Percentiles rank a stretch among this genome's conserved stretches.
Conservation (phyloP, 2,113 vertebrate species). For the Cnemophilus loriae region DNA sequence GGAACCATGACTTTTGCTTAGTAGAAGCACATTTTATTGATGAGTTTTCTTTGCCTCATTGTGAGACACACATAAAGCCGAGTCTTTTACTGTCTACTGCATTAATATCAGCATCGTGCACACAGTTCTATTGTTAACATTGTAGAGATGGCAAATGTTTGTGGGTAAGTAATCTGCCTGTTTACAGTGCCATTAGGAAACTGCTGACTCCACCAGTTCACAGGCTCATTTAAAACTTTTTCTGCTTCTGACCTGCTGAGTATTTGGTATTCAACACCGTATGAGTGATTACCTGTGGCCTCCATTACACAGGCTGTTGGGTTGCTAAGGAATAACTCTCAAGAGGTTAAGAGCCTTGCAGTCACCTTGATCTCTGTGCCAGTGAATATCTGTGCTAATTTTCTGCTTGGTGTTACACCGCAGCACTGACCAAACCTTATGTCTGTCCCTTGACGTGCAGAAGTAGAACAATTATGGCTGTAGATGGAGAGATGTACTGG, state of each 20-base stretch:
- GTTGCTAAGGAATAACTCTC: slow-evolving; percentile 22
- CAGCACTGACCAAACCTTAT: background rate
- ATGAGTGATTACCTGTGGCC: background rate
- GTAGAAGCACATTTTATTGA: background rate
- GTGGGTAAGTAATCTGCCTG: background rate
- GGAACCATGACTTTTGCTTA: background rate
- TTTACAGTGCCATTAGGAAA: slow-evolving; percentile 26
- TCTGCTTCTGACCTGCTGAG: background rate
- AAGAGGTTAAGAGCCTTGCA: background rate
- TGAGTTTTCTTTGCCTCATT: background rate
- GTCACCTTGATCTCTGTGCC: background rate
- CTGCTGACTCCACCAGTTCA: background rate
- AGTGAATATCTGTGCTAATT: background rate
- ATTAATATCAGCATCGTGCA: background rate
- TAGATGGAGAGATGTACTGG: background rate
- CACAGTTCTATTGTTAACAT: background rate
- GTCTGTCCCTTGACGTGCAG: background rate
- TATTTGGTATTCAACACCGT: background rate
- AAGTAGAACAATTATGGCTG: background rate
- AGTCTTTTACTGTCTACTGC: background rate
- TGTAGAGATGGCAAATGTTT: background rate
- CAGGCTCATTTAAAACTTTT: background rate
- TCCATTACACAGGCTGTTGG: background rate
- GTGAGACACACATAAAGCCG: background rate
- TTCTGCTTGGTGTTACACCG: background rate